Evolutionary conservation across 2,888 invertebrate genomes (phyloP), one percentile per base, ranked within the genome.

Genomic region (Liposcelis brunnea): DNA sequence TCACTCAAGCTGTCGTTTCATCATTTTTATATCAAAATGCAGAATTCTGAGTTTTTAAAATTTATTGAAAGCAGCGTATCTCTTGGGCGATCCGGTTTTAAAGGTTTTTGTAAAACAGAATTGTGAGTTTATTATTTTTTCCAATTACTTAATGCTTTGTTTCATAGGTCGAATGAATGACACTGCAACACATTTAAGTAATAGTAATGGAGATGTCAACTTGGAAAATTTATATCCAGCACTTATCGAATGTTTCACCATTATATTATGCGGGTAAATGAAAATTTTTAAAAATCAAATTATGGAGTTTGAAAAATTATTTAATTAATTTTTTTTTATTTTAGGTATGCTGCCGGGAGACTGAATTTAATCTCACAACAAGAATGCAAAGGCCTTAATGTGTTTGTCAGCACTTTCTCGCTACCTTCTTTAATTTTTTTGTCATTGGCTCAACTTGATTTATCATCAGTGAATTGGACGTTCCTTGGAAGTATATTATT

Each of bases 331-430:
- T 14, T 46, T 15, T 14, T 45, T 45, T 16, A 43, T 62, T 67
- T 31, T 59, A 89, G 87, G 53, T 91, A 89, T 57, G 62, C 84
- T 36, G 87, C 90, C 48, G 90, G 90, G 6, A 75, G 86, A 49
- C 69, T 84, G 49, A 82, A 83, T 62, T 66, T 86, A 37, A 84
- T 91, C 18, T 75, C 84, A 46, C 77, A 78, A 59, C 71, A 77
- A 31, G 90, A 90, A 67, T 77, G 86, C 2, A 86, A 83, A 67
- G 94, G 94, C 14, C 73, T 95, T 52, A 85, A 82, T 47, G 84
- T 84, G 45, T 94, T 91, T 68, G 87, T 94, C 2, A 89, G 90
- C 11, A 89, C 85, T 33, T 94, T 95, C 67, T 84, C 91, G 12
- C 63, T 95, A 49, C 95, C 95, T 33, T 81, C 90, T 1, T 65